Conservation (phyloP, 1,140 invertebrate species). For the Caenorhabditis remanei region DNA sequence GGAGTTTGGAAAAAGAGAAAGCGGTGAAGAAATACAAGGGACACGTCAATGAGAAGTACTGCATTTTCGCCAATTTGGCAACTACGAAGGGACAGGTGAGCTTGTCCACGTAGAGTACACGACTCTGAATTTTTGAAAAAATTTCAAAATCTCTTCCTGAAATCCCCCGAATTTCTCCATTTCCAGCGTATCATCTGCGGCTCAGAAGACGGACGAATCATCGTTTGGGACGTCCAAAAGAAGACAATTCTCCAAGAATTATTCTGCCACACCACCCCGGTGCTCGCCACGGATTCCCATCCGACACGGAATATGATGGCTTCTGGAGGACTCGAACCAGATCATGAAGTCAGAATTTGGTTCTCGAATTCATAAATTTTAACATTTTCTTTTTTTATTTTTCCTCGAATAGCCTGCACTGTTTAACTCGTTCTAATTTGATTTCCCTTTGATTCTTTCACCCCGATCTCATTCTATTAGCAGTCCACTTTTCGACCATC, state of each 20-base stretch:
- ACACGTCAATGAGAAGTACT: constrained; percentile 99
- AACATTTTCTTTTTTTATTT: too few species aligned
- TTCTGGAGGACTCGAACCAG: constrained; percentile 96
- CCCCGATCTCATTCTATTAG: too few species aligned
- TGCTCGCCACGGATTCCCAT: constrained; percentile 97
- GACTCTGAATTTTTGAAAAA: not conserved
- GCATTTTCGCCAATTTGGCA: constrained; percentile 99
- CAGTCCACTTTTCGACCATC: not conserved
- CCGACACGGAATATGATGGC: constrained; percentile 99
- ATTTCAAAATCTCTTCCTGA: not conserved
- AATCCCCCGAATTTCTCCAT: too few species aligned
- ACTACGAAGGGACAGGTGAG: constrained; percentile 93
- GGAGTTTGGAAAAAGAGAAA: constrained; percentile 95
- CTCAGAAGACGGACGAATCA: constrained; percentile 98
- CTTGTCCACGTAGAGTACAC: not conserved
- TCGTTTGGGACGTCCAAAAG: constrained; percentile 99
- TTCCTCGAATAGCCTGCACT: not conserved
- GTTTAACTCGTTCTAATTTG: not conserved
- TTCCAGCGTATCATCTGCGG: constrained; percentile 96
- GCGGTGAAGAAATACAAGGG: constrained; percentile 98
- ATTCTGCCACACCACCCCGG: constrained; percentile 93
- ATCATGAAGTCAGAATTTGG: constrained; percentile 99
- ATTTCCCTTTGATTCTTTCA: too few species aligned
- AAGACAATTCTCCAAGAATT: constrained; percentile 99
- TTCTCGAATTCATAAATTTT: constrained; percentile 90